Evolutionary conservation across 2,113 vertebrate species (phyloP).

Genomic region (Osmerus mordax): DNA sequence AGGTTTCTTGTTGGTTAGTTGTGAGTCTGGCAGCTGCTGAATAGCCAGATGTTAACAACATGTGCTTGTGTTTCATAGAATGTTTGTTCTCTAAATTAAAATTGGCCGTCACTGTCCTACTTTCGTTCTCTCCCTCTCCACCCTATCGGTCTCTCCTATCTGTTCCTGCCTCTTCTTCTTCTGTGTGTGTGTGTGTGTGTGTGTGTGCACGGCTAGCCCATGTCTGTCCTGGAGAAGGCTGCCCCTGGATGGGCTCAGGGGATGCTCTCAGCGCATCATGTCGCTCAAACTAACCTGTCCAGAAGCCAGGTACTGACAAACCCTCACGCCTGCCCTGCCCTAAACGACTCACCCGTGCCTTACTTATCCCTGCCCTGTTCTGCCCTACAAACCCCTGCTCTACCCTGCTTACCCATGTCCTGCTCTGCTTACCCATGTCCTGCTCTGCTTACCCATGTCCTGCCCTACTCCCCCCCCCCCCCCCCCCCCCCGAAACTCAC

Average conservation of each 20-base stretch:
- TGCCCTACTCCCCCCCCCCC: background rate
- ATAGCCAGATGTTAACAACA: background rate
- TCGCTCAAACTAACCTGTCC: slow-evolving; percentile 98
- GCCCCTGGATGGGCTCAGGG: slow-evolving; percentile 98
- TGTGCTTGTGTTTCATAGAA: background rate
- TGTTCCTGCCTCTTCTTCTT: background rate
- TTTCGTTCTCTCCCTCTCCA: slow-evolving; percentile 27
- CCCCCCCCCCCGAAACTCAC: slow-evolving; percentile 15
- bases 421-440: background rate
- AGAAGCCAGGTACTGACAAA: slow-evolving; percentile 85
- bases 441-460: background rate
- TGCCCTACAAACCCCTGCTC: background rate
- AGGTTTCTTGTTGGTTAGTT: background rate
- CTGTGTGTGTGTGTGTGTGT: background rate
- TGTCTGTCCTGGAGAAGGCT: slow-evolving; percentile 96
- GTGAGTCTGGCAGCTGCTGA: background rate
- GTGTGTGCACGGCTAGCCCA: slow-evolving; percentile 76
- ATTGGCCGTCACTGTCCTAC: slow-evolving; percentile 29
- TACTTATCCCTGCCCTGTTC: slow-evolving; percentile 10
- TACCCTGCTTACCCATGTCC: background rate
- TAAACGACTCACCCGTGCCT: slow-evolving; percentile 9
- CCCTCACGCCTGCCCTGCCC: background rate
- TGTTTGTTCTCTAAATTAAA: slow-evolving; percentile 3
- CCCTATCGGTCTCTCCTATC: slow-evolving; percentile 5
- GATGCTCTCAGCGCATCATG: slow-evolving; percentile 96